A percentile compares a stretch with the other conserved stretches of the same genome.
Evolutionary conservation across 2,797 vertebrate genomes (phyloP).

Genomic region (Liparis tanakae): DNA sequence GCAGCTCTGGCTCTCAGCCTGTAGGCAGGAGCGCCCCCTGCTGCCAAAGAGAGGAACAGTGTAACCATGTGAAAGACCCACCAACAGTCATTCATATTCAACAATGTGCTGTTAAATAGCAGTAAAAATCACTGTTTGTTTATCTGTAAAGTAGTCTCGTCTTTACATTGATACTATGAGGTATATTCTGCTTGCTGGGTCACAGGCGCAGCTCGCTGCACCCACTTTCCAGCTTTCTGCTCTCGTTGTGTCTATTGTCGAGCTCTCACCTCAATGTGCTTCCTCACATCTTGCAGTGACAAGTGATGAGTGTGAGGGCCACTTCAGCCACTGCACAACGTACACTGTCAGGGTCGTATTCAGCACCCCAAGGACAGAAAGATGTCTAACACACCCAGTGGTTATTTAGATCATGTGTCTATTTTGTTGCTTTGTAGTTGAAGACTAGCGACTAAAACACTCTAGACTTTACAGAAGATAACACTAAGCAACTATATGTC

Average conservation of each 20-base stretch:
- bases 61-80: background rate
- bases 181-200: background rate
- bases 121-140: background rate
- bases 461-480: background rate
- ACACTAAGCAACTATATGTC: background rate
- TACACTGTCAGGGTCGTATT: slow-evolving; percentile 15
- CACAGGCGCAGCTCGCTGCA: slow-evolving; percentile 3
- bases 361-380: background rate
- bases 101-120: background rate
- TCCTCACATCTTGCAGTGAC: slow-evolving; percentile 43
- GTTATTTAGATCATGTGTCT: background rate
- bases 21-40: slow-evolving; percentile 55
- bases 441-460: background rate
- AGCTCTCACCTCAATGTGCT: slow-evolving; percentile 47
- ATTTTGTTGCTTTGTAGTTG: slow-evolving; percentile 1
- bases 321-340: slow-evolving; percentile 33
- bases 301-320: slow-evolving; percentile 23
- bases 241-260: slow-evolving; percentile 27
- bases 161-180: background rate
- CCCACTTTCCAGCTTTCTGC: slow-evolving; percentile 31
- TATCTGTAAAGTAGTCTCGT: background rate
- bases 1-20: slow-evolving; percentile 24
- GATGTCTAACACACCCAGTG: background rate
- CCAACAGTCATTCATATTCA: background rate
- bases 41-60: slow-evolving; percentile 46